Evolutionary conservation across 2,797 vertebrate genomes (phyloP).

Genomic region (Tragopan temminckii): DNA sequence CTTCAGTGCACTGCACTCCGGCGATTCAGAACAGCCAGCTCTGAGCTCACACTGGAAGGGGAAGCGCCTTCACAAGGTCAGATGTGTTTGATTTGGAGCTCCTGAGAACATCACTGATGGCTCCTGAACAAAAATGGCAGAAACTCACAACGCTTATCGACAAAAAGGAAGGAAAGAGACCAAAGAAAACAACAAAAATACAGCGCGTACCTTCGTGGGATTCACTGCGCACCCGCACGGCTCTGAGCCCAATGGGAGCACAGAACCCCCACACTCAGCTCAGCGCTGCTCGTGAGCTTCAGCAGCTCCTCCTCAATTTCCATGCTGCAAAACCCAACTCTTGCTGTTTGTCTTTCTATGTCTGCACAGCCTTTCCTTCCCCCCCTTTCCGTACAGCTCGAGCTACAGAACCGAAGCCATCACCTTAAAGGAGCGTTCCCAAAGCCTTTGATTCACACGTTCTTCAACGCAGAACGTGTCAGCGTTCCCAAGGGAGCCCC

Average conservation of each 20-base stretch:
- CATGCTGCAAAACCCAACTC: background rate
- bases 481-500: rapidly evolving
- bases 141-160: rapidly evolving
- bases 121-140: background rate
- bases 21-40: rapidly evolving
- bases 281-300: background rate
- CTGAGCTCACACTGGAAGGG: background rate
- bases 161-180: background rate
- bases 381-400: rapidly evolving
- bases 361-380: too few relatives aligned
- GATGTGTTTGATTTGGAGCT: too few relatives aligned
- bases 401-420: rapidly evolving
- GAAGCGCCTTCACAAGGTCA: background rate
- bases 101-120: background rate
- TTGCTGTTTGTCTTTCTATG: rapidly evolving
- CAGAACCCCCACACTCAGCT: background rate
- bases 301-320: background rate
- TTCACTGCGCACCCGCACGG: rapidly evolving
- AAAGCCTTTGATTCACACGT: background rate
- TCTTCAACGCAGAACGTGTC: rapidly evolving
- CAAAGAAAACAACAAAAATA: background rate
- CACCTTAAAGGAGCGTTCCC: background rate
- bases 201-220: rapidly evolving
- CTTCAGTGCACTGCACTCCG: rapidly evolving
- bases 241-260: rapidly evolving